phyloP scores from a whole-genome alignment of 2,888 invertebrate genomes.

The Prionchulus punctatus region DNA sequence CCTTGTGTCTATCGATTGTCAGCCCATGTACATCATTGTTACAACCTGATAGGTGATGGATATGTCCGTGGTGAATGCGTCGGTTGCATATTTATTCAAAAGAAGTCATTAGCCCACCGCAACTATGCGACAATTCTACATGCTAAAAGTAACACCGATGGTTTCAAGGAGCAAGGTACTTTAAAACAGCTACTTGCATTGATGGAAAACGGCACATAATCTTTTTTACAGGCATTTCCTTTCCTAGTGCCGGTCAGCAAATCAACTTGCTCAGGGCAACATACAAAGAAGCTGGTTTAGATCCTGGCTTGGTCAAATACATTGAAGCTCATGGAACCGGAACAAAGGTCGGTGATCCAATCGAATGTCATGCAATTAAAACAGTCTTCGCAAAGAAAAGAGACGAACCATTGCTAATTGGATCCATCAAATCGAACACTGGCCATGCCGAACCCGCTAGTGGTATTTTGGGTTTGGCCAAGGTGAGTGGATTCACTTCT shows the following conservation, averaged over 20 bases:
- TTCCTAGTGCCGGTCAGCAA: constrained; percentile 50
- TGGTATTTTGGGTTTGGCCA: constrained; percentile 32
- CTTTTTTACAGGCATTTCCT: constrained; percentile 36
- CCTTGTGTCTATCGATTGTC: too few relatives aligned
- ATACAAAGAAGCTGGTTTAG: constrained; percentile 48
- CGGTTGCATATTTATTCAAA: constrained; percentile 27
- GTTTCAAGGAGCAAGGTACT: constrained; percentile 64
- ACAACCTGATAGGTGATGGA: constrained; percentile 22
- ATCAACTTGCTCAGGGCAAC: constrained; percentile 50
- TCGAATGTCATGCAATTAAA: constrained; percentile 84
- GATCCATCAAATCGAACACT: constrained; percentile 96
- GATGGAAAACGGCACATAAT: too few relatives aligned
- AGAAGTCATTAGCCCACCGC: constrained; percentile 23
- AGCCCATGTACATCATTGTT: too few relatives aligned
- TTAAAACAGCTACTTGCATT: too few relatives aligned
- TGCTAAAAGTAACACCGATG: constrained; percentile 79
- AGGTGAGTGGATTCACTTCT: too few relatives aligned
- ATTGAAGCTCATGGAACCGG: constrained; percentile 98
- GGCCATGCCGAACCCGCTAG: constrained; percentile 78
- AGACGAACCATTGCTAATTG: constrained; percentile 61
- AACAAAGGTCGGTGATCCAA: constrained; percentile 77
- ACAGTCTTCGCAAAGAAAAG: constrained; percentile 67
- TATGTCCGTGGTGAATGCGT: constrained; percentile 32
- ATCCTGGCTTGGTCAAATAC: constrained; percentile 66
- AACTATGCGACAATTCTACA: constrained; percentile 44